A percentile compares a stretch with the other conserved stretches of the same genome.
Conservation (phyloP, 2,888 invertebrate species). For the Arge pagana region DNA sequence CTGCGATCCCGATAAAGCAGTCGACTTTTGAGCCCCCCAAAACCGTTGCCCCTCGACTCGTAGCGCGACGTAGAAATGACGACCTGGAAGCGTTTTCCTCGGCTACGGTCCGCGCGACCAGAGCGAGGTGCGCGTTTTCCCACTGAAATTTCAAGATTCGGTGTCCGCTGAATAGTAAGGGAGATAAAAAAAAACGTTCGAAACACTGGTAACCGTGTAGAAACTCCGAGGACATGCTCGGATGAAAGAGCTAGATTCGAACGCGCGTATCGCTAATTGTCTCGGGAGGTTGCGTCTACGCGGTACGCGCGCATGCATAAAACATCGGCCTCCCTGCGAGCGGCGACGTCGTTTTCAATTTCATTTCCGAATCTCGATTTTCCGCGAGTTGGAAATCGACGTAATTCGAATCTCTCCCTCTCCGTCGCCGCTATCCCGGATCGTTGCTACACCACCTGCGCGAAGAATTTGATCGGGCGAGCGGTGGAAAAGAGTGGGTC, state of each 20-base stretch:
- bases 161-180: too few relatives aligned
- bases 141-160: too few relatives aligned
- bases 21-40: too few relatives aligned
- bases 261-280: conserved; percentile 1
- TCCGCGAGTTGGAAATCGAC: background rate
- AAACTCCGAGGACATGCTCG: background rate
- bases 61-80: too few relatives aligned
- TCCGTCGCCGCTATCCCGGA: background rate
- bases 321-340: conserved; percentile 4
- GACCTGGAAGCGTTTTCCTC: too few relatives aligned
- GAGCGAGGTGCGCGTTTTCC: too few relatives aligned
- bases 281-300: background rate
- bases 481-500: conserved; percentile 6
- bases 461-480: background rate
- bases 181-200: too few relatives aligned
- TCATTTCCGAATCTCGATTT: background rate
- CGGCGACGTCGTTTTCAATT: background rate
- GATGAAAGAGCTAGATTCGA: conserved; percentile 14
- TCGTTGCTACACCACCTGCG: background rate
- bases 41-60: too few relatives aligned
- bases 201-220: too few relatives aligned
- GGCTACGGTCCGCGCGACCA: too few relatives aligned
- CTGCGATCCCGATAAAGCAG: too few relatives aligned
- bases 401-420: background rate
- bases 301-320: conserved; percentile 10